Conservation (phyloP, 2,888 invertebrate genomes). For the Steinernema scapterisci region DNA sequence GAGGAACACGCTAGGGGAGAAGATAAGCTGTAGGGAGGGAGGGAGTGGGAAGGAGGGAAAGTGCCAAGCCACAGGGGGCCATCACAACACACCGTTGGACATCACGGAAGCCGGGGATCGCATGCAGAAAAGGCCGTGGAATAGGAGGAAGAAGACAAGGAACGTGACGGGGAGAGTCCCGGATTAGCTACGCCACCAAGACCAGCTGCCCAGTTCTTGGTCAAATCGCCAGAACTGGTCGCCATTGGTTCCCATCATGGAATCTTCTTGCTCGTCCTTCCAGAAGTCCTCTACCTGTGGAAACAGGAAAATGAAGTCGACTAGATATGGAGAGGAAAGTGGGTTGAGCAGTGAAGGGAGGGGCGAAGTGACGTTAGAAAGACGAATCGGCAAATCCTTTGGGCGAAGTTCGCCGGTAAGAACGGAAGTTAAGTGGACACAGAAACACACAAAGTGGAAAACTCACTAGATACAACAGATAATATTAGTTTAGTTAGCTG, state of each 20-base stretch:
- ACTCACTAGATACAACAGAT: neutral
- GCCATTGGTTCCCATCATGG: slow-evolving; percentile 24
- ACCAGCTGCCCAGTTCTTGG: slow-evolving; percentile 10
- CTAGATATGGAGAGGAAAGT: neutral
- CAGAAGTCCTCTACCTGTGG: slow-evolving; percentile 1
- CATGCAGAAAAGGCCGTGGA: neutral
- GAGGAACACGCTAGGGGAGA: slow-evolving; percentile 28
- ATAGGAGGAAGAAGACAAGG: neutral
- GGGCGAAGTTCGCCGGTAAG: too few relatives aligned
- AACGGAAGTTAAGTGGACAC: neutral
- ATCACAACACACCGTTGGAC: slow-evolving; percentile 35
- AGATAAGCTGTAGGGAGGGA: slow-evolving; percentile 22
- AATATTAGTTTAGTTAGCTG: neutral
- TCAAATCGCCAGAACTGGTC: slow-evolving; percentile 27
- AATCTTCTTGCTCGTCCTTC: slow-evolving; percentile 3
- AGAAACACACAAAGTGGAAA: neutral
- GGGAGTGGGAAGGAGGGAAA: neutral
- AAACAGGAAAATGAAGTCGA: slow-evolving; percentile 19
- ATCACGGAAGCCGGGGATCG: slow-evolving; percentile 29
- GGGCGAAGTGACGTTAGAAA: slow-evolving; percentile 4
- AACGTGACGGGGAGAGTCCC: neutral
- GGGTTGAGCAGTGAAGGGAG: neutral
- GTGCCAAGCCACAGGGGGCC: slow-evolving; percentile 26
- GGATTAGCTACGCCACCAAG: slow-evolving; percentile 6
- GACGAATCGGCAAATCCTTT: neutral